Base-by-base conservation (phyloP, 1,140 invertebrate genomes). In the Phocides pigmalion region DNA sequence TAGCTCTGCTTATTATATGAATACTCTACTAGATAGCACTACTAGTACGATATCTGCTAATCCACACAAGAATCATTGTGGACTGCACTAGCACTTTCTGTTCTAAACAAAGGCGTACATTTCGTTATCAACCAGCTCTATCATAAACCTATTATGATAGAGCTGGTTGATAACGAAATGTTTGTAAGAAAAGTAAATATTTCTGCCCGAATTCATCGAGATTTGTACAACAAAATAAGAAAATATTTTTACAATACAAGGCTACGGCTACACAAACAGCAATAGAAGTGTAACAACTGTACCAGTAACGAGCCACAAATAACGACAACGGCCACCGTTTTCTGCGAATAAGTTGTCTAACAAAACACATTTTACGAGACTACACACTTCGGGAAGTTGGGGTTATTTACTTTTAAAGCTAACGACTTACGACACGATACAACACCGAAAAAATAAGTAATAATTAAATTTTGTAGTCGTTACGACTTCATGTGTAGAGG, bases 301-400 rank as follows among this genome's bases (percentile, higher is more conserved):
- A 35, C n/a, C 54, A 47, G 25, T 19, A 47, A 46, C 25, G 54
- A 42, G 54, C 54, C 42, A 59, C 56, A 59, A 59, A 59, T 47
- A 59, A 35, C 4, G 11, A 47, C 12, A 47, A 47, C 42, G 56
- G 17, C 25, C 41, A 59, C 56, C 56, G 56, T 42, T 59, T 59
- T 46, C 42, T 59, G 63, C 63, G 66, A 69, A 65, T 64, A 63
- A 79, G 71, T 74, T 79, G 70, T 72, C 67, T 68, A 82, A 82
- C 77, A 76, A 79, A 84, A 74, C 77, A 81, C 79, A 82, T 79
- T 83, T 77, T 69, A 66, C 62, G 63, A 62, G 58, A 76, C 68
- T 76, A 72, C 70, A 65, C 44, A 54, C 39, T 64, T 66, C 53
- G 62, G 15, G 22, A 63, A 64, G 53, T 64, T 25, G 25, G 12